These are phyloP conservation scores for Diuraphis noxia DNA, from an alignment of 1,140 invertebrate genomes.

Conservation along the genomic window DNA sequence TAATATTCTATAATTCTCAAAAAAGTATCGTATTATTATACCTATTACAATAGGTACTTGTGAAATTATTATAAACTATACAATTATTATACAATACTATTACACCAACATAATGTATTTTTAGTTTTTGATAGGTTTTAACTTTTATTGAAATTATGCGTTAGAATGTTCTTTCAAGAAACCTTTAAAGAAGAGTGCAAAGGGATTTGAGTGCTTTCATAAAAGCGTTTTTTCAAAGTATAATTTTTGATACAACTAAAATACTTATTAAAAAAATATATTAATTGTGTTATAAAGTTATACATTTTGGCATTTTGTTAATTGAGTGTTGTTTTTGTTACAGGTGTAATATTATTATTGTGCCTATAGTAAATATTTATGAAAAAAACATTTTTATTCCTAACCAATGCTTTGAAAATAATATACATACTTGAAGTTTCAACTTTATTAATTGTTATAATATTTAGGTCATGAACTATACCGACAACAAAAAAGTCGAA, in stretches of 20 bases:
- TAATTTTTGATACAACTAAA: neutral
- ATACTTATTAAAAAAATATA: neutral
- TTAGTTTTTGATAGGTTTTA: neutral
- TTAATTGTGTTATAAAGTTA: neutral
- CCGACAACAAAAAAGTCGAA: neutral
- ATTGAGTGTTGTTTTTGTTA: neutral
- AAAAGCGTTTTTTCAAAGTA: neutral
- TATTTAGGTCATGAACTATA: neutral
- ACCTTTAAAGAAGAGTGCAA: neutral
- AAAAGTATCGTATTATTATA: neutral
- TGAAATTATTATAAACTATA: neutral
- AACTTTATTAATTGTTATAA: neutral
- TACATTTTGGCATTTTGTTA: neutral
- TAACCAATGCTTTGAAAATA: neutral
- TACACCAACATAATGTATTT: neutral
- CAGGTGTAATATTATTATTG: neutral
- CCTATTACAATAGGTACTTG: neutral
- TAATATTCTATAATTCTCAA: neutral
- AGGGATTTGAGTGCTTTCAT: neutral
- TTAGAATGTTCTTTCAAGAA: neutral
- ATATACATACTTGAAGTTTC: neutral
- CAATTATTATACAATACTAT: neutral
- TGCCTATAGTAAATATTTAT: neutral
- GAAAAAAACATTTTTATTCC: neutral
- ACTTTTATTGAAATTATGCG: neutral